These are phyloP conservation scores for Caenorhabditis elegans DNA, from an alignment of 1,140 invertebrate genomes.

Conservation along the genomic window WBcel235 BX284606.5:9479001-9479500, in stretches of 20 bases:
- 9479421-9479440: background rate
- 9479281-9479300: conserved; percentile 14
- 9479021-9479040: background rate
- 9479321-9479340: conserved; percentile 29
- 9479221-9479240: conserved; percentile 6
- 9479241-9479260: background rate
- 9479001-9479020: background rate
- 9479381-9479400: background rate
- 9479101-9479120: conserved; percentile 16
- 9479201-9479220: conserved; percentile 32
- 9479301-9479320: conserved; percentile 21
- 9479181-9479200: conserved; percentile 33
- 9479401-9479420: background rate
- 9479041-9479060: no score
- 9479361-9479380: conserved; percentile 9
- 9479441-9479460: conserved; percentile 14
- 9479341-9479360: background rate
- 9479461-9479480: conserved; percentile 13
- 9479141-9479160: conserved; percentile 1
- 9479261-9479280: background rate
- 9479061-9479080: conserved; percentile 1
- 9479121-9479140: conserved; percentile 17
- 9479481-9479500: conserved; percentile 28
- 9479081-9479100: conserved; percentile 7
- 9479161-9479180: conserved; percentile 29